Percentiles rank a stretch among this genome's conserved stretches.
These are phyloP conservation scores for Carettochelys insculpta DNA, from an alignment of 2,113 vertebrate species.

Conservation along the genomic window DNA sequence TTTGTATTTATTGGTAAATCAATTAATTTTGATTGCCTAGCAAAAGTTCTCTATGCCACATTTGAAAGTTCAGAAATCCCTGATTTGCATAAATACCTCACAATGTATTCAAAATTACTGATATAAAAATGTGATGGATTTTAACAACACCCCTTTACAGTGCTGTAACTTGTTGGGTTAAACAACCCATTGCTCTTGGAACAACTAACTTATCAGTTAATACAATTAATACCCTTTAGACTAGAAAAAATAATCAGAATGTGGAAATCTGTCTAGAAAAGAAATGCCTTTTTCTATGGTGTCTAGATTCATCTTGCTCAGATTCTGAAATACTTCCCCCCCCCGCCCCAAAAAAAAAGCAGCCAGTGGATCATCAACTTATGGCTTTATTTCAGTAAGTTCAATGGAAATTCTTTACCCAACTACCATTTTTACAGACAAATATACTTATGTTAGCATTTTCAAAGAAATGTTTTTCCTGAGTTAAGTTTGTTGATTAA, in stretches of 20 bases:
- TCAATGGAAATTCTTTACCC: not conserved
- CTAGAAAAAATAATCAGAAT: too few relatives aligned
- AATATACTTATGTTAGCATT: not conserved
- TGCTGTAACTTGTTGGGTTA: not conserved
- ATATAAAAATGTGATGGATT: not conserved
- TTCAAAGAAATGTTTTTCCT: not conserved
- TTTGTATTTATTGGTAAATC: not conserved
- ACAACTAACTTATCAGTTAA: not conserved
- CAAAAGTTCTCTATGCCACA: not conserved
- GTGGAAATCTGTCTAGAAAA: too few relatives aligned
- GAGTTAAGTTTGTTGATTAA: not conserved
- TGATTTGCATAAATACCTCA: not conserved
- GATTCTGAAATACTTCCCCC: too few relatives aligned
- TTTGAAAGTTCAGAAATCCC: not conserved
- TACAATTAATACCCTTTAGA: not conserved
- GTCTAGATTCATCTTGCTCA: too few relatives aligned
- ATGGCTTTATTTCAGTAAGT: not conserved
- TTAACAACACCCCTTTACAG: not conserved
- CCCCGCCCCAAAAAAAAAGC: too few relatives aligned
- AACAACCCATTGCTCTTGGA: not conserved
- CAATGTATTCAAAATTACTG: not conserved
- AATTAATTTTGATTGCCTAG: not conserved
- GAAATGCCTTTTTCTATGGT: too few relatives aligned
- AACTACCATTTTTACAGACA: not conserved
- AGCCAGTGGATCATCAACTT: too few relatives aligned